Conservation (phyloP, 2,113 vertebrate genomes). For the Thermophis baileyi region DNA sequence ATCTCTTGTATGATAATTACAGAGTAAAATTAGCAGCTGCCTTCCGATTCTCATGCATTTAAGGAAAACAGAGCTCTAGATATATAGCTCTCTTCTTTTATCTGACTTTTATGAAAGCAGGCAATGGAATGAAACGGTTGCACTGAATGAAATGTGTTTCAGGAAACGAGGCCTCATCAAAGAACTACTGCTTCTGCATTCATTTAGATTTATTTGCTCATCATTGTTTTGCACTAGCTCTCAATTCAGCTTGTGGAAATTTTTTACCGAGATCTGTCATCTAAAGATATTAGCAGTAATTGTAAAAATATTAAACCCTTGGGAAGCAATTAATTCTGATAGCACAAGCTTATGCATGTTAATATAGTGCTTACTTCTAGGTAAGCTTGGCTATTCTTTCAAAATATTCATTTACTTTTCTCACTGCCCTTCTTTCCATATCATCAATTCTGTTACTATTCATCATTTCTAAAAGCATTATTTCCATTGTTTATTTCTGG, state of each 20-base stretch:
- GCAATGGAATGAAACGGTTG: background rate
- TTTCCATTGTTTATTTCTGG: background rate
- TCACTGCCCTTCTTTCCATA: background rate
- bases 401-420: background rate
- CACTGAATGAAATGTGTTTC: slow-evolving; percentile 1
- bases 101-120: background rate
- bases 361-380: background rate
- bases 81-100: background rate
- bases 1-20: background rate
- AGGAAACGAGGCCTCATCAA: background rate
- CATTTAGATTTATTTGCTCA: background rate
- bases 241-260: background rate
- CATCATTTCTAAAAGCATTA: background rate
- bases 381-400: background rate
- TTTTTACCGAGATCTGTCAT: background rate
- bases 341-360: background rate
- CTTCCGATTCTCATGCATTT: background rate
- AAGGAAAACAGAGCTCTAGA: background rate
- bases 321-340: background rate
- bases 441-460: background rate
- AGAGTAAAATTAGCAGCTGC: slow-evolving; percentile 2
- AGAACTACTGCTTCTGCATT: background rate
- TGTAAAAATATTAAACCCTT: background rate
- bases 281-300: background rate
- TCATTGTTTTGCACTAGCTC: background rate